Evolutionary conservation across 2,797 vertebrate genomes (phyloP).

Genomic region (Sebastes iracundus): DNA sequence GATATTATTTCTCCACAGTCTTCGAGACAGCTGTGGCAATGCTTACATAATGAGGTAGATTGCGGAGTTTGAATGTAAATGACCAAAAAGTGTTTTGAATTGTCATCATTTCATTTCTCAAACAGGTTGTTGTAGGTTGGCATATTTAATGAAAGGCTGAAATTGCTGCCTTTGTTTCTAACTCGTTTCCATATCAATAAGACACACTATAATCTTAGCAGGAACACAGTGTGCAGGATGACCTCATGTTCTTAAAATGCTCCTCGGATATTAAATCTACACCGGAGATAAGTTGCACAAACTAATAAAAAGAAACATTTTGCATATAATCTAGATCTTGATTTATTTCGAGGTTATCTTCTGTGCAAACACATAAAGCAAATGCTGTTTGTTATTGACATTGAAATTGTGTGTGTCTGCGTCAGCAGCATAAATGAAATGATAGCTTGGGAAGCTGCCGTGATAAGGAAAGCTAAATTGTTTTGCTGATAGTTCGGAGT

Average conservation of each 20-base stretch:
- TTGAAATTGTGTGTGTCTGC: not conserved
- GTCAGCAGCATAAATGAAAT: not conserved
- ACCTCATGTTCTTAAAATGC: conserved; percentile 20
- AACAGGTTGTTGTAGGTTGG: not conserved
- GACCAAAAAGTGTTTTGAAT: conserved; percentile 17
- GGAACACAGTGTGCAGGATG: not conserved
- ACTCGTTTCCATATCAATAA: conserved; percentile 7
- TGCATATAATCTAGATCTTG: not conserved
- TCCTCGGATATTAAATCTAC: conserved; percentile 7
- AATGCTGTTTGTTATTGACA: not conserved
- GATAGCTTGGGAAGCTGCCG: not conserved
- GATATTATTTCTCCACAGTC: conserved; percentile 25
- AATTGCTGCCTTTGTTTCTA: not conserved
- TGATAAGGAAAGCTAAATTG: conserved; percentile 12
- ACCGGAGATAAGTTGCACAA: conserved; percentile 9
- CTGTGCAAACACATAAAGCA: not conserved
- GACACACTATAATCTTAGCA: not conserved
- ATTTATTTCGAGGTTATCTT: conserved; percentile 22
- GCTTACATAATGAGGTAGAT: conserved; percentile 37
- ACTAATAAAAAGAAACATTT: not conserved
- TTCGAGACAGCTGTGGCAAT: not conserved
- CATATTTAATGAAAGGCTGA: conserved; percentile 15
- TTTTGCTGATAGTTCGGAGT: conserved; percentile 10
- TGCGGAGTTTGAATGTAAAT: conserved; percentile 43
- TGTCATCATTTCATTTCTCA: not conserved